Evolutionary conservation across 2,888 invertebrate genomes (phyloP).

Genomic region (Odontomyia ornata): DNA sequence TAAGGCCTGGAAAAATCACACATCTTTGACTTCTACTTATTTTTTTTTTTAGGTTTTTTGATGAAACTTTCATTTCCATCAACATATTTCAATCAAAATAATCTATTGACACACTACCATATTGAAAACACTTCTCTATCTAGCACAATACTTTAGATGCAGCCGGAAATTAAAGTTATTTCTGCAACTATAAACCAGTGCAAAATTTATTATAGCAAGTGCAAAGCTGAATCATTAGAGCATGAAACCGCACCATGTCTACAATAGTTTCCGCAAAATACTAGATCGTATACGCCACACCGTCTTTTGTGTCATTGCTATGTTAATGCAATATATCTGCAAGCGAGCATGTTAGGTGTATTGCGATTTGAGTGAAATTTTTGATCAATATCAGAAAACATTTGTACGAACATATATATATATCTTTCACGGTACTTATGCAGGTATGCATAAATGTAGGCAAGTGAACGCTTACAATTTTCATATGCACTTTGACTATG

Average conservation of each 20-base stretch:
- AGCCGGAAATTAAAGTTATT: conserved; percentile 11
- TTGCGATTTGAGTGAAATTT: conserved; percentile 9
- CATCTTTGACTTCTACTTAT: too few relatives aligned
- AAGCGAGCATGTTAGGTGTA: not conserved
- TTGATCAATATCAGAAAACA: not conserved
- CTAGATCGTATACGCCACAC: not conserved
- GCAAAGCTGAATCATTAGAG: not conserved
- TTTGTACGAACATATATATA: not conserved
- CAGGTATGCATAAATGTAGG: not conserved
- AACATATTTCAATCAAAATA: not conserved
- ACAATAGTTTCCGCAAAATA: conserved; percentile 27
- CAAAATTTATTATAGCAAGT: conserved; percentile 8
- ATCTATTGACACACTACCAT: not conserved
- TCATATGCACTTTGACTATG: conserved; percentile 15
- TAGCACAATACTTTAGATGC: not conserved
- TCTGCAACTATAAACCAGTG: not conserved
- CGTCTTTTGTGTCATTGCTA: not conserved
- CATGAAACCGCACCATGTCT: conserved; percentile 14
- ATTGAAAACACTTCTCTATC: not conserved
- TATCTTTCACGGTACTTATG: not conserved
- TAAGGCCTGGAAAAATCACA: too few relatives aligned
- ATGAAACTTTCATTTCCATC: too few relatives aligned
- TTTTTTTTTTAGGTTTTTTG: too few relatives aligned
- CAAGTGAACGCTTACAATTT: not conserved
- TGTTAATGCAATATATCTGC: not conserved